Percentiles rank a stretch among this genome's conserved stretches.
phyloP scores from a whole-genome alignment of 2,113 vertebrate species.

The Poicephalus gulielmi region DNA sequence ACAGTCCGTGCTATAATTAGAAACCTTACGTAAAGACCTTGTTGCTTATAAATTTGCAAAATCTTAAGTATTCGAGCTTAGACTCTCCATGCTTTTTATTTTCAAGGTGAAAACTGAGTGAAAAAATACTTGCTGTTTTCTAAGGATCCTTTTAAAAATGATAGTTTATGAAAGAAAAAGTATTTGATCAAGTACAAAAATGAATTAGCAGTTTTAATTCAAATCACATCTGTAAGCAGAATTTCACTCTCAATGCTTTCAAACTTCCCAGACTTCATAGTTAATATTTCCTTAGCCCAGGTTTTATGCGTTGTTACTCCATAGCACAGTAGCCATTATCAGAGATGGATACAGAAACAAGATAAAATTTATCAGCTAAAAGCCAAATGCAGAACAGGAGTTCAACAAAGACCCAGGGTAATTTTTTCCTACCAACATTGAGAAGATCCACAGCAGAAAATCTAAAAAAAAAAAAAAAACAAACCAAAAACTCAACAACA shows the following conservation, averaged over 20 bases:
- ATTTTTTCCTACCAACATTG: background rate
- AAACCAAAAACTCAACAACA: background rate
- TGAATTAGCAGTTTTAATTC: background rate
- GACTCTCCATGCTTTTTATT: background rate
- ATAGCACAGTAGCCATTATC: background rate
- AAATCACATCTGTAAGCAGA: background rate
- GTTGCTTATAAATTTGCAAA: background rate
- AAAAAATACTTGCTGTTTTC: background rate
- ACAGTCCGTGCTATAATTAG: background rate
- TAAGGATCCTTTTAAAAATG: background rate
- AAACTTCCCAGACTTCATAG: background rate
- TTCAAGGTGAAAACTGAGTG: background rate
- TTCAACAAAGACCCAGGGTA: background rate
- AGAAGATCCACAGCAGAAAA: background rate
- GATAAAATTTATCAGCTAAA: background rate
- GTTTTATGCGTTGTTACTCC: background rate
- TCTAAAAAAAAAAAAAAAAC: background rate
- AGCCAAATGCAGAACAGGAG: background rate
- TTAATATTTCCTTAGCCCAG: background rate
- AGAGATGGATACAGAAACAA: background rate
- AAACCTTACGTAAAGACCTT: background rate
- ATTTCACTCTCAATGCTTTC: background rate
- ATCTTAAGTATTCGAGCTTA: background rate
- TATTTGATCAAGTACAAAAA: background rate
- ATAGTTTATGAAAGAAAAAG: background rate